Conservation (phyloP, 2,797 vertebrate genomes). For the Pangasius macronema region DNA sequence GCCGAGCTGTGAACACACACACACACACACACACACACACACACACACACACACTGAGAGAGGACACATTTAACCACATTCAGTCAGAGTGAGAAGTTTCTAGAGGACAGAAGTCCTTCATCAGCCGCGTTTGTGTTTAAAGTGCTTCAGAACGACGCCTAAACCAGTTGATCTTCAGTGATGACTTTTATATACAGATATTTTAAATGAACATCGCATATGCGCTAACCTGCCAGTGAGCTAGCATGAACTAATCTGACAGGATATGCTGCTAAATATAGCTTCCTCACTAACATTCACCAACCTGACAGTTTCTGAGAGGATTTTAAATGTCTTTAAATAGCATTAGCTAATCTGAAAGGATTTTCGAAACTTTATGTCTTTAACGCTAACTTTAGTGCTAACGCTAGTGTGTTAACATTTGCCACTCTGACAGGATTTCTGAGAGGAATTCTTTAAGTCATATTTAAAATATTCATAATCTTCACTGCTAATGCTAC, state of each 20-base stretch:
- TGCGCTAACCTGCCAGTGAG: neutral
- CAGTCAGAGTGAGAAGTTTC: neutral
- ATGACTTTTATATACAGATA: neutral
- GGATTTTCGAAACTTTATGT: neutral
- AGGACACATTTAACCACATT: neutral
- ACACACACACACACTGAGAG: neutral
- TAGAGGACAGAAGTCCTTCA: neutral
- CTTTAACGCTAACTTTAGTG: neutral
- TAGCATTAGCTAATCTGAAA: neutral
- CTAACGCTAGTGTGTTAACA: neutral
- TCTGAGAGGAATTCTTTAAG: neutral
- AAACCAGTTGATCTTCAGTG: neutral
- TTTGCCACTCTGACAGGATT: neutral
- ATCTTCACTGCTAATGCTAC: constrained; percentile 2
- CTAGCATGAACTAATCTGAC: neutral
- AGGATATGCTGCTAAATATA: neutral
- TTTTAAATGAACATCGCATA: neutral
- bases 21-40: constrained; percentile 15
- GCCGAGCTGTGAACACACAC: constrained; percentile 3
- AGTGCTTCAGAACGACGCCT: neutral
- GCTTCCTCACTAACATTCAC: neutral
- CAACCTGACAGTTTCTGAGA: neutral
- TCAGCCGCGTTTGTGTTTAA: neutral
- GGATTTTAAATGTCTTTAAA: neutral
- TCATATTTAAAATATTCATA: neutral